Conservation (phyloP, 2,113 vertebrate species). For the Erythrolamprus reginae region DNA sequence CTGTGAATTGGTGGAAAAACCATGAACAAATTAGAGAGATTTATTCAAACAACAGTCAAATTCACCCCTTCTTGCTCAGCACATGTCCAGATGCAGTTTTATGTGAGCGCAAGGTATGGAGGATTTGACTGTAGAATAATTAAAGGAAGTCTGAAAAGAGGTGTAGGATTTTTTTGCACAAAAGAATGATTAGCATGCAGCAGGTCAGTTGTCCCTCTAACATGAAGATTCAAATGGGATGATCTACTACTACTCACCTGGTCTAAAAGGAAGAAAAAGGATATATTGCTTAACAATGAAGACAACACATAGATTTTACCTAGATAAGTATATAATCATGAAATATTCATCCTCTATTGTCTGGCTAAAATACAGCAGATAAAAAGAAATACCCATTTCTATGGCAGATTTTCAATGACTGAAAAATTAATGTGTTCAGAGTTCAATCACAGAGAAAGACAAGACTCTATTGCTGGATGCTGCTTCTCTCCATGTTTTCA, state of each 20-base stretch:
- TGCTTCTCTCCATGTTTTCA: not conserved
- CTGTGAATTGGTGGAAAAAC: constrained; percentile 53
- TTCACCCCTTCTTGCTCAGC: not conserved
- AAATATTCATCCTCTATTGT: not conserved
- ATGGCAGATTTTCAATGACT: not conserved
- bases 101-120: not conserved
- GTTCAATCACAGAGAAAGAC: not conserved
- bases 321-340: not conserved
- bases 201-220: not conserved
- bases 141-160: not conserved
- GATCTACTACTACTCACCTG: not conserved
- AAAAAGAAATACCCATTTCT: not conserved
- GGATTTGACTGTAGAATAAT: not conserved
- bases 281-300: not conserved
- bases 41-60: constrained; percentile 29
- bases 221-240: not conserved
- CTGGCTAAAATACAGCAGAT: not conserved
- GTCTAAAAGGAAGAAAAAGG: not conserved
- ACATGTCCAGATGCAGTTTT: not conserved
- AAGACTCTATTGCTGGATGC: not conserved
- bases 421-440: not conserved
- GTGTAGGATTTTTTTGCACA: not conserved
- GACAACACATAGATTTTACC: not conserved
- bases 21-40: constrained; percentile 50
- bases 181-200: not conserved